These are phyloP conservation scores for Phylloscopus whistleri DNA, from an alignment of 2,113 vertebrate species.

Conservation along the genomic window DNA sequence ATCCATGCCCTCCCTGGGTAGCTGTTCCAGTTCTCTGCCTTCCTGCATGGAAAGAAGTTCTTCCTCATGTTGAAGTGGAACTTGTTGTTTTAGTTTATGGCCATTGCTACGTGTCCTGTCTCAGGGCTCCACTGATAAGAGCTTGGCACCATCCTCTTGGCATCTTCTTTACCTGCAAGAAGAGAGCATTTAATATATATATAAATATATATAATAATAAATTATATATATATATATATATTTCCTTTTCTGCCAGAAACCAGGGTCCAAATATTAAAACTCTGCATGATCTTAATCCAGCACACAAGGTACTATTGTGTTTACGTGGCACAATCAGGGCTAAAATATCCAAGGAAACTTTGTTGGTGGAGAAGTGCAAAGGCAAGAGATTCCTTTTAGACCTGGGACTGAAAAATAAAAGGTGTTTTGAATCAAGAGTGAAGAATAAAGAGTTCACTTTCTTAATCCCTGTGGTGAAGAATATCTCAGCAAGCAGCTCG, in stretches of 20 bases:
- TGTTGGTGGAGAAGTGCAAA: background rate
- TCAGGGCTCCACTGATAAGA: background rate
- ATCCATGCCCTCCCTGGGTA: background rate
- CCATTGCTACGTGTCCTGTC: background rate
- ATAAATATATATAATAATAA: background rate
- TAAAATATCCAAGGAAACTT: background rate
- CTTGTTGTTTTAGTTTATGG: background rate
- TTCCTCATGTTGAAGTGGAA: background rate
- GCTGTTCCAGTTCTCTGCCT: background rate
- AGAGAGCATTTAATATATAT: background rate
- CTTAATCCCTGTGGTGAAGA: background rate
- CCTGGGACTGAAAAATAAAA: background rate
- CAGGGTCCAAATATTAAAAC: background rate
- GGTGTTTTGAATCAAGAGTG: background rate
- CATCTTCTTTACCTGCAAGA: background rate
- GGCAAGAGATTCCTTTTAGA: background rate
- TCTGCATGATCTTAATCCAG: background rate
- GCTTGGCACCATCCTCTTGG: background rate
- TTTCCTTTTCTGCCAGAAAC: background rate
- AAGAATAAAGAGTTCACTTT: background rate
- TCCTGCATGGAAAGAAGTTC: background rate
- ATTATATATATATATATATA: no score
- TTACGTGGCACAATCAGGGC: background rate
- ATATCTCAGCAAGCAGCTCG: background rate
- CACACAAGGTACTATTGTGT: rapidly evolving